Evolutionary conservation across 1,140 invertebrate genomes (phyloP), one percentile per base, ranked within the genome.

Genomic region (Nebria ingens): DNA sequence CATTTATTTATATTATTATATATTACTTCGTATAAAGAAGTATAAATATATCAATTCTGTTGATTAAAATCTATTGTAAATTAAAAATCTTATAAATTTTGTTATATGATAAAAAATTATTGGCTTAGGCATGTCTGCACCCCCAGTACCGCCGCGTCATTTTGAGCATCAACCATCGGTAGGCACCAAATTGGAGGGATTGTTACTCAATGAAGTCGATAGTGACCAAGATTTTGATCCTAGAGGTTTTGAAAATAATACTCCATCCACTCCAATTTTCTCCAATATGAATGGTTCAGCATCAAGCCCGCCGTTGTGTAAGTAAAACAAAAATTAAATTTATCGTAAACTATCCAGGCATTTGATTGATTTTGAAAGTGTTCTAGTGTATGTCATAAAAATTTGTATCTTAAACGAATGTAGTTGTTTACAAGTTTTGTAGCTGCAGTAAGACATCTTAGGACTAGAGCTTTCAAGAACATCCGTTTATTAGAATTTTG

Each of bases 121-220:
- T 45, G 9, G 15, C 17, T 4, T 45, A 45, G 40, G 40, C 17
- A 45, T 17, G 6, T 45, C 74, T 75, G 70, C 77, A 60, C 82
- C 81, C 21, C 82, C 83, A 52, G 79, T 84, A 54, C 83, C 84
- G 57, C 83, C 83, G 19, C 73, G 83, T 58, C 75, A 76, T 60
- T 73, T 82, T 55, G 79, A 83, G 58, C 80, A 79, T 61, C 71
- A 75, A 42, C 83, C 85, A 55, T 73, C 79, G 20, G 82, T 88
- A 42, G 88, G 86, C 51, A 85, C 86, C 3, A 87, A 88, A 72
- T 73, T 89, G 54, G 89, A 93, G 71, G 89, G 87, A 58, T 71
- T 93, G 21, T 66, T 92, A 1, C 76, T 93, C 59, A 87, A 91
- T 65, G 87, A 91, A 67, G 84, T 89, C 40, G 85, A 90, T 61